These are phyloP conservation scores for Caenorhabditis plicata DNA, from an alignment of 2,888 invertebrate genomes.

Conservation along the genomic window DNA sequence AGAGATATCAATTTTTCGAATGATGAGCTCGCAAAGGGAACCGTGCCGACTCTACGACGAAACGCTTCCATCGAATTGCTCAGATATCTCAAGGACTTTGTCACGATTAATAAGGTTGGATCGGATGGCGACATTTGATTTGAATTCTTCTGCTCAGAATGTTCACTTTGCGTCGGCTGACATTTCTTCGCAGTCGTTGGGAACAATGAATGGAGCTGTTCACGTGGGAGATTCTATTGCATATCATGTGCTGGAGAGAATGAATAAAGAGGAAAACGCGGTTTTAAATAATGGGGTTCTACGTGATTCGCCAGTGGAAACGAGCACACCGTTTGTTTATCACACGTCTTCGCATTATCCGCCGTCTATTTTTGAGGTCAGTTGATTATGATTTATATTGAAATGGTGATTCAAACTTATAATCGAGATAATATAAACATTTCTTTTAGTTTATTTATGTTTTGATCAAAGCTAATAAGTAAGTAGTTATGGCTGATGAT, in stretches of 20 bases:
- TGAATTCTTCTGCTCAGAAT: constrained; percentile 6
- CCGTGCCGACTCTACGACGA: constrained; percentile 40
- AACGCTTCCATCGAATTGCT: constrained; percentile 23
- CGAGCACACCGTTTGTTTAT: constrained; percentile 31
- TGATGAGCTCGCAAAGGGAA: constrained; percentile 40
- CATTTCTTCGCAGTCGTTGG: constrained; percentile 34
- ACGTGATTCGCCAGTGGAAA: constrained; percentile 19
- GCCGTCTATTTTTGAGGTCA: constrained; percentile 13
- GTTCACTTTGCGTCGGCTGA: constrained; percentile 50
- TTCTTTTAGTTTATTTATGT: too few species aligned
- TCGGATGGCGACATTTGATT: background rate
- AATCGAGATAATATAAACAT: too few species aligned
- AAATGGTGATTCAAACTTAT: background rate
- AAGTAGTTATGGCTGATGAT: too few species aligned
- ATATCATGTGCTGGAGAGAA: constrained; percentile 15
- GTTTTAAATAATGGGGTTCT: constrained; percentile 10
- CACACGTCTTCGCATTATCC: constrained; percentile 40
- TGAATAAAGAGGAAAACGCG: constrained; percentile 14
- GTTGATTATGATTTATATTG: background rate
- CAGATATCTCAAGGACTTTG: constrained; percentile 31
- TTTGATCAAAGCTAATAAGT: too few species aligned
- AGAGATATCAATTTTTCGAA: constrained; percentile 49
- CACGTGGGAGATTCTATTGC: constrained; percentile 34
- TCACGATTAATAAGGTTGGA: constrained; percentile 23
- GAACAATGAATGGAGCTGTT: constrained; percentile 56